These are phyloP conservation scores for Acromyrmex charruanus DNA, from an alignment of 1,140 invertebrate species.

Conservation along the genomic window DNA sequence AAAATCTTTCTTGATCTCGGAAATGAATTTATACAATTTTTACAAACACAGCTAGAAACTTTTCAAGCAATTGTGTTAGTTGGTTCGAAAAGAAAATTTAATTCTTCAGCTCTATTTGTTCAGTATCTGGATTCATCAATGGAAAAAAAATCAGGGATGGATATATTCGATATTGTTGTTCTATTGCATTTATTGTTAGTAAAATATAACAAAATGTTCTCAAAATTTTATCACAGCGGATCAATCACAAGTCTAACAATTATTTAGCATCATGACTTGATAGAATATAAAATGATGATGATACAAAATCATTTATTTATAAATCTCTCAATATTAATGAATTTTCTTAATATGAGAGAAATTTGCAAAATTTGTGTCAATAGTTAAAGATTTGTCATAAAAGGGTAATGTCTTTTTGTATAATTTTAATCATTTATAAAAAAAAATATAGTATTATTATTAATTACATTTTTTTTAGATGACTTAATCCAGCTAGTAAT, in stretches of 20 bases:
- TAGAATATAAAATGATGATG: too few species aligned
- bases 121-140: neutral
- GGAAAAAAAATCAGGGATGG: neutral
- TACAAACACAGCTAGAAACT: neutral
- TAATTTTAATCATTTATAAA: neutral
- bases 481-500: neutral
- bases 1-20: constrained; percentile 6
- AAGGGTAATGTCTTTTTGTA: neutral
- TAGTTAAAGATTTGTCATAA: neutral
- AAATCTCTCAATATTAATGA: neutral
- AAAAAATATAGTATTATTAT: neutral
- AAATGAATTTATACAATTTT: constrained; percentile 10
- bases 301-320: neutral
- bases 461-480: neutral
- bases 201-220: neutral
- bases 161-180: neutral
- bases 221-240: neutral
- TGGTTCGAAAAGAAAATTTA: neutral
- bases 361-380: neutral
- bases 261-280: neutral
- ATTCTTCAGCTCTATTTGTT: neutral
- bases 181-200: neutral
- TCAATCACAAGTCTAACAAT: constrained; percentile 50
- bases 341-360: neutral
- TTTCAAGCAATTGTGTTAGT: neutral